Conservation (phyloP, 2,888 invertebrate genomes). For the Trypoxylon attenuatum region DNA sequence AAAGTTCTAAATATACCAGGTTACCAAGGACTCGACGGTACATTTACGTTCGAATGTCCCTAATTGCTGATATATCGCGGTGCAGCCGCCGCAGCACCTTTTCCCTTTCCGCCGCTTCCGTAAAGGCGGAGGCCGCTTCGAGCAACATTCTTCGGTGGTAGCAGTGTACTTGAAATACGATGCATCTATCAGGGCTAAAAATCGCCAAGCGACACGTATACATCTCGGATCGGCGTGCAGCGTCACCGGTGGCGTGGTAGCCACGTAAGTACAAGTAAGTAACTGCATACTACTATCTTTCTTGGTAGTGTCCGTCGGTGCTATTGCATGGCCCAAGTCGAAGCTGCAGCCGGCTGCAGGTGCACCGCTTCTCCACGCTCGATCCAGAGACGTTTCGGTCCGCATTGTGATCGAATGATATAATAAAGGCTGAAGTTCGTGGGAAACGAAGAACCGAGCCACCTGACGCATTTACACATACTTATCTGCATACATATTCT, state of each 20-base stretch:
- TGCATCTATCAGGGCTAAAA: slow-evolving; percentile 45
- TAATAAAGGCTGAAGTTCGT: slow-evolving; percentile 71
- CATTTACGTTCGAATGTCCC: not conserved
- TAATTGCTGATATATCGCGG: not conserved
- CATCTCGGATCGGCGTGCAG: slow-evolving; percentile 30
- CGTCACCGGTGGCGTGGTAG: slow-evolving; percentile 33
- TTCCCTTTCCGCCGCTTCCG: not conserved
- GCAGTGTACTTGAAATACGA: slow-evolving; percentile 43
- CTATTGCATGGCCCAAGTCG: slow-evolving; percentile 56
- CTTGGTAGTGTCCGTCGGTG: slow-evolving; percentile 15
- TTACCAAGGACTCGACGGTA: too few species aligned
- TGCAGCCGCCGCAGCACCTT: not conserved
- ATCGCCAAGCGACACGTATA: slow-evolving; percentile 48
- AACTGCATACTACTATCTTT: slow-evolving; percentile 16
- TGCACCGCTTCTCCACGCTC: slow-evolving; percentile 57
- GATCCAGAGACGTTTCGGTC: slow-evolving; percentile 63
- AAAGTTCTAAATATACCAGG: too few species aligned
- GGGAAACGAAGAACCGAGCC: slow-evolving; percentile 69
- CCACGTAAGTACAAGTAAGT: not conserved
- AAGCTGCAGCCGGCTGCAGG: slow-evolving; percentile 69
- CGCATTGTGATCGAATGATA: slow-evolving; percentile 73
- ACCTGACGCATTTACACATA: slow-evolving; percentile 67
- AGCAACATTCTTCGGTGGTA: slow-evolving; percentile 40
- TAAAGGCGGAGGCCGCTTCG: too few species aligned
- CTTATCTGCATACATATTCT: slow-evolving; percentile 11